Conservation (phyloP, 2,888 invertebrate genomes). For the Zhuqinia jingwanae region DNA sequence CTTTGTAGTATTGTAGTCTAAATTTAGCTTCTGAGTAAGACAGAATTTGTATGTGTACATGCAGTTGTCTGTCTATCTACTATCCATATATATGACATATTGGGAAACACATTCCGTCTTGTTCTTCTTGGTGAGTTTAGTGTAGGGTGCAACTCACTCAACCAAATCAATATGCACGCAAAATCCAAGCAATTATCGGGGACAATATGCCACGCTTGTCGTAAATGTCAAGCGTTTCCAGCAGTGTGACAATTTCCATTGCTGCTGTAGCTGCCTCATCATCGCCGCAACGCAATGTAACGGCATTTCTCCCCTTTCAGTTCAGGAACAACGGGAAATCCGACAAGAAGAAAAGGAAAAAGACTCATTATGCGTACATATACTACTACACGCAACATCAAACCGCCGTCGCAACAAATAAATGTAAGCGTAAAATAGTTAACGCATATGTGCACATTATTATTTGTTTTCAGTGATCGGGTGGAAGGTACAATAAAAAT, state of each 20-base stretch:
- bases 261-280: too few species aligned
- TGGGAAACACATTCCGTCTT: too few species aligned
- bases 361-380: not conserved
- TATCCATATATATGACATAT: constrained; percentile 41
- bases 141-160: constrained; percentile 47
- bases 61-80: not conserved
- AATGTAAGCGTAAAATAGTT: too few species aligned
- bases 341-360: too few species aligned
- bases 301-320: not conserved
- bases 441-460: not conserved
- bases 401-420: too few species aligned
- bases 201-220: constrained; percentile 31
- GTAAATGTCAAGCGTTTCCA: constrained; percentile 61
- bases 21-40: too few species aligned
- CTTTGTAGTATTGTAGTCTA: too few species aligned
- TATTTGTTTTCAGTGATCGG: not conserved
- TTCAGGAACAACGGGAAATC: not conserved
- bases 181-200: constrained; percentile 32
- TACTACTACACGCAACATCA: not conserved
- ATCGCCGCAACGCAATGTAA: not conserved
- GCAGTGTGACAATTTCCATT: constrained; percentile 55
- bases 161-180: constrained; percentile 20
- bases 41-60: too few species aligned
- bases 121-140: too few species aligned
- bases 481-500: not conserved